These are phyloP conservation scores for Mesaphorura yosii DNA, from an alignment of 1,140 invertebrate species.

Conservation along the genomic window DNA sequence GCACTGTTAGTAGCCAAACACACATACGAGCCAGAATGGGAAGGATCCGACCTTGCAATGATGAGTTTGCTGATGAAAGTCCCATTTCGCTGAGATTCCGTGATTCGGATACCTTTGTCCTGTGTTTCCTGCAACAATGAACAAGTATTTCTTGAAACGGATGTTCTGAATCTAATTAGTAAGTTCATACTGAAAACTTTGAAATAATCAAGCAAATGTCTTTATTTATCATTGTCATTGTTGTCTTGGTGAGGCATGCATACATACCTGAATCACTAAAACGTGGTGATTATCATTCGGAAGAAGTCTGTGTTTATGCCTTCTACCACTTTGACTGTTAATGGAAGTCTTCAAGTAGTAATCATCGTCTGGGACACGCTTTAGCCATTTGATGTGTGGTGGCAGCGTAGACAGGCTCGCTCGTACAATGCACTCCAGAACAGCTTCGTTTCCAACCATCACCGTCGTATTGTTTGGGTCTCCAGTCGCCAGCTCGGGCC, in stretches of 20 bases:
- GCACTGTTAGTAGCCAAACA: constrained; percentile 34
- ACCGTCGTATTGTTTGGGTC: constrained; percentile 28
- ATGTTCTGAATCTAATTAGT: neutral
- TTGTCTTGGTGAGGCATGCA: too few species aligned
- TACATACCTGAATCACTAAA: constrained; percentile 30
- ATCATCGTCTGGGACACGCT: constrained; percentile 19
- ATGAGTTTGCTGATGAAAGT: constrained; percentile 32
- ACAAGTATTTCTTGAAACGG: neutral
- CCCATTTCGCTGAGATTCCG: constrained; percentile 30
- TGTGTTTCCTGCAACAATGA: constrained; percentile 21
- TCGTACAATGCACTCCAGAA: constrained; percentile 28
- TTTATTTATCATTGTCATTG: too few species aligned
- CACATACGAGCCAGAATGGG: constrained; percentile 33
- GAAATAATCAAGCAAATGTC: too few species aligned
- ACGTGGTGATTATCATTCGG: constrained; percentile 28
- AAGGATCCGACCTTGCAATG: constrained; percentile 20
- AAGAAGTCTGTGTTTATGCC: constrained; percentile 22
- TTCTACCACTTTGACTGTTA: neutral
- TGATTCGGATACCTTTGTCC: constrained; percentile 25
- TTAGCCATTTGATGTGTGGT: constrained; percentile 31
- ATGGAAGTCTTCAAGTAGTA: neutral
- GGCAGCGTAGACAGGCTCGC: constrained; percentile 14
- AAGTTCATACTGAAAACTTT: too few species aligned
- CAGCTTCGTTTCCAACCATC: constrained; percentile 20
- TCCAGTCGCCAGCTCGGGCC: constrained; percentile 20